Conservation (phyloP, 2,797 vertebrate species). For the Spondyliosoma cantharus region DNA sequence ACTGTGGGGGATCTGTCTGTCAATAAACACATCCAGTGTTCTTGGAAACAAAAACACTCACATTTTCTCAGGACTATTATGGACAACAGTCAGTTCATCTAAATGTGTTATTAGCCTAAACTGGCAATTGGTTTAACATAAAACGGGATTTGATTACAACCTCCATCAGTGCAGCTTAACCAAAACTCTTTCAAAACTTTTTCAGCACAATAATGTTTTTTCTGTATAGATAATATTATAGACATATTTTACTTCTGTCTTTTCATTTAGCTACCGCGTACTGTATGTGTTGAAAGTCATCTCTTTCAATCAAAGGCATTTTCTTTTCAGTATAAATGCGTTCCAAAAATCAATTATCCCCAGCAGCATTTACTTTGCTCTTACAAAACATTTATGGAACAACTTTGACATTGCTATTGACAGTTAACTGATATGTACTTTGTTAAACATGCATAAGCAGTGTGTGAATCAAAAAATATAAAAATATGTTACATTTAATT, state of each 20-base stretch:
- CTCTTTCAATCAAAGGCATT: neutral
- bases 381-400: neutral
- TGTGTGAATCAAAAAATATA: neutral
- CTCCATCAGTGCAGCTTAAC: too few relatives aligned
- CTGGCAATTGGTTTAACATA: neutral
- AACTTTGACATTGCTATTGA: neutral
- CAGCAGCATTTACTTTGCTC: neutral
- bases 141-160: too few relatives aligned
- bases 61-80: neutral
- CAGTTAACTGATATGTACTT: neutral
- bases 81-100: neutral
- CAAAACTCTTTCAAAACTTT: too few relatives aligned
- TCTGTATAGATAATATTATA: neutral
- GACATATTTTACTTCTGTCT: neutral
- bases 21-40: neutral
- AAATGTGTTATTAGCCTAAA: neutral
- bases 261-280: neutral
- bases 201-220: neutral
- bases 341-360: neutral
- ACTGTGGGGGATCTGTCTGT: neutral
- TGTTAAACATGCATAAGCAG: neutral
- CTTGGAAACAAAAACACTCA: neutral
- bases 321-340: neutral
- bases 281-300: neutral
- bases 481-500: neutral